Conservation (phyloP, 2,797 vertebrate genomes). For the Glossophaga mutica region DNA sequence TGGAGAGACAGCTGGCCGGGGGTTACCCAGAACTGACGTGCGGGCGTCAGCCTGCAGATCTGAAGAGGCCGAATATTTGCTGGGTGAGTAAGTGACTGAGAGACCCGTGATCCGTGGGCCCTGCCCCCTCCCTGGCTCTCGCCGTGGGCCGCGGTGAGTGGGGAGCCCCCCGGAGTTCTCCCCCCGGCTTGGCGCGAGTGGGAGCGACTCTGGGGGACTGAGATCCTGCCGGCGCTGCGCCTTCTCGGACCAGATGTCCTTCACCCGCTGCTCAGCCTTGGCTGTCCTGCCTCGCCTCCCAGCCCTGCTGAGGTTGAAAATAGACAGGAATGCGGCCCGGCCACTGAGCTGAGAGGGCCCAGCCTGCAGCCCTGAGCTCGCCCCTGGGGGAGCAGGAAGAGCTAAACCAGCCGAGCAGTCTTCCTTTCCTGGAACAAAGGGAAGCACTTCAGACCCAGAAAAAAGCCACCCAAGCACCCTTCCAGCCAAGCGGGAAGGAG, state of each 20-base stretch:
- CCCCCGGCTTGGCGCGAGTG: background rate
- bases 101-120: background rate
- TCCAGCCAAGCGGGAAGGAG: background rate
- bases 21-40: background rate
- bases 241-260: background rate
- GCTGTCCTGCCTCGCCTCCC: background rate
- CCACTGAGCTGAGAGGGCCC: background rate
- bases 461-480: background rate
- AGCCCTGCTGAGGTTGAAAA: constrained; percentile 1
- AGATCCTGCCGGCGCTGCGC: background rate
- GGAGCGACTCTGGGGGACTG: accelerated
- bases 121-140: background rate
- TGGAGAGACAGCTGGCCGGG: background rate
- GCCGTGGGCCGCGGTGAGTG: accelerated
- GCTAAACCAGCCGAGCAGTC: background rate
- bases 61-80: background rate
- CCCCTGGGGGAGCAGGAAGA: background rate
- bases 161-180: background rate
- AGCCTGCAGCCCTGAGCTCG: background rate
- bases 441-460: background rate
- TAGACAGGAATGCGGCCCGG: constrained; percentile 9
- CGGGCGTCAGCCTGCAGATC: background rate
- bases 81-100: background rate
- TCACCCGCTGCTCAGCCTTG: background rate
- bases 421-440: background rate